Percentiles rank a stretch among this genome's conserved stretches.
phyloP scores from a whole-genome alignment of 1,140 invertebrate species.

The Ostrea edulis region DNA sequence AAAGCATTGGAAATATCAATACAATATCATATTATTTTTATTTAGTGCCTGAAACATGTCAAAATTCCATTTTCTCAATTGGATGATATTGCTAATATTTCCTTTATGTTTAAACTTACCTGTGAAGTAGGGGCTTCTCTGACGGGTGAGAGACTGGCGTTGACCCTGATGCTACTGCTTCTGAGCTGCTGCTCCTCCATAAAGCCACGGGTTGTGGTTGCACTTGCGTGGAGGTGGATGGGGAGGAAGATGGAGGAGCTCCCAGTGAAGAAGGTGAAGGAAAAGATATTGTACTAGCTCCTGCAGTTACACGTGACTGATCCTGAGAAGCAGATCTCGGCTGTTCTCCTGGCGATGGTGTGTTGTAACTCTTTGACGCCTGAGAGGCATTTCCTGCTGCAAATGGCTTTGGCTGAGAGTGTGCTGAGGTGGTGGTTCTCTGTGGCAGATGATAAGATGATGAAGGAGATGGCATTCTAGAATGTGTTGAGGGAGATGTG shows the following conservation, averaged over 20 bases:
- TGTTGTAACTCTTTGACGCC: slow-evolving; percentile 37
- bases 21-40: no score
- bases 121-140: not conserved
- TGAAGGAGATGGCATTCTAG: slow-evolving; percentile 38
- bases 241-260: not conserved
- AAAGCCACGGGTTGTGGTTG: slow-evolving; percentile 15
- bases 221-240: not conserved
- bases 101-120: not conserved
- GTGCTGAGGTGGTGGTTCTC: slow-evolving; percentile 6
- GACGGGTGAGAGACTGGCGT: not conserved
- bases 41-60: no score
- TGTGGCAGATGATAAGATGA: slow-evolving; percentile 3
- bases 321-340: not conserved
- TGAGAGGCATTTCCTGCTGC: slow-evolving; percentile 46
- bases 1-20: no score
- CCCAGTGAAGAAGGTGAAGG: not conserved
- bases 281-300: slow-evolving; percentile 12
- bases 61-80: no score
- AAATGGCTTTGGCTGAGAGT: slow-evolving; percentile 51
- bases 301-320: slow-evolving; percentile 17
- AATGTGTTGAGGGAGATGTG: slow-evolving; percentile 36
- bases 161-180: slow-evolving; percentile 9
- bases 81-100: no score
- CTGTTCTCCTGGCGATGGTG: slow-evolving; percentile 12
- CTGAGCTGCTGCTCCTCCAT: slow-evolving; percentile 33